phyloP scores from a whole-genome alignment of 2,888 invertebrate genomes.

The Psylliodes chrysocephalus region DNA sequence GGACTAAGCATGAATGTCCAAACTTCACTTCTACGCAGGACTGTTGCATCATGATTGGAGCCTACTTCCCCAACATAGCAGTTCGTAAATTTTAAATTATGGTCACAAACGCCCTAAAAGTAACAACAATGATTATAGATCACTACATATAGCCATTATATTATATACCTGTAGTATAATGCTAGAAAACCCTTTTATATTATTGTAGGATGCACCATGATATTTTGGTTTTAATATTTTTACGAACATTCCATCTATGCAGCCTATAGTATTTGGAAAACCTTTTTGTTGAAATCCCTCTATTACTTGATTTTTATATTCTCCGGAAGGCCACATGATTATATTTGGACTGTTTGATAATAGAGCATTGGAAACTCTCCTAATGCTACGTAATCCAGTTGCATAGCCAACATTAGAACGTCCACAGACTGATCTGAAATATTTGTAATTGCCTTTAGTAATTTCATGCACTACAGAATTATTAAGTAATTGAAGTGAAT shows the following conservation, averaged over 20 bases:
- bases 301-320: not conserved
- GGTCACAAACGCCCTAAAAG: no score
- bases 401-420: constrained; percentile 14
- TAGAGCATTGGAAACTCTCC: constrained; percentile 21
- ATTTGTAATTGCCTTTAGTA: not conserved
- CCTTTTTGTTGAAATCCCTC: not conserved
- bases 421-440: not conserved
- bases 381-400: constrained; percentile 17
- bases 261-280: constrained; percentile 21
- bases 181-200: not conserved
- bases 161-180: not conserved
- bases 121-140: no score
- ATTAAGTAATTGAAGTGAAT: no score
- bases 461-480: not conserved
- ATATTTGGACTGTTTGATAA: constrained; percentile 5
- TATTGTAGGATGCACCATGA: constrained; percentile 11
- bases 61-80: constrained; percentile 17
- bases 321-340: constrained; percentile 15
- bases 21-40: constrained; percentile 3
- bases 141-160: no score
- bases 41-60: not conserved
- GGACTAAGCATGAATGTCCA: constrained; percentile 5
- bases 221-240: constrained; percentile 18
- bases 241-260: constrained; percentile 21
- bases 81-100: constrained; percentile 2